phyloP scores from a whole-genome alignment of 1,140 invertebrate species.

The Heliconius hewitsoni region DNA sequence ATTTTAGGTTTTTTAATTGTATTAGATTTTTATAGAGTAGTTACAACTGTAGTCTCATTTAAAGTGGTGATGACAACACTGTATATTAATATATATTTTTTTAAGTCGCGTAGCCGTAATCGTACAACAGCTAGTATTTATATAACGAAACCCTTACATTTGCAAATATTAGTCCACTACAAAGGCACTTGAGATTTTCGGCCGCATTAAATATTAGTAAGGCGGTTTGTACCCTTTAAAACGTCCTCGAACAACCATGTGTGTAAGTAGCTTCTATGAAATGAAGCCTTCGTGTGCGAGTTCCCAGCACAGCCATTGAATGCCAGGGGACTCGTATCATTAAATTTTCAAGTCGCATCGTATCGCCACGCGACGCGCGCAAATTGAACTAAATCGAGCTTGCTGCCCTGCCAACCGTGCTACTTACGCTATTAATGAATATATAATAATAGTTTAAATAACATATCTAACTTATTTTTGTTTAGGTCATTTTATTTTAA shows the following conservation, averaged over 20 bases:
- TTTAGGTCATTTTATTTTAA: neutral
- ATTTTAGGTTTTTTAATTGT: no score
- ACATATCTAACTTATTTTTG: neutral
- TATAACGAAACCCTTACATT: neutral
- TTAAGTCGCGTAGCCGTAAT: neutral
- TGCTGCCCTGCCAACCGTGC: slow-evolving; percentile 5
- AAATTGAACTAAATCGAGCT: slow-evolving; percentile 44
- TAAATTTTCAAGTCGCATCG: slow-evolving; percentile 40
- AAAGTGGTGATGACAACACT: no score
- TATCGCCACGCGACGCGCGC: slow-evolving; percentile 30
- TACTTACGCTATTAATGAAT: neutral
- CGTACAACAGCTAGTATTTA: neutral
- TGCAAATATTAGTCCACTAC: slow-evolving; percentile 1
- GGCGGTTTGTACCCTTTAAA: slow-evolving; percentile 8
- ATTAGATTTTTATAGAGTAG: no score
- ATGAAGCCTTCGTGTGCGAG: slow-evolving; percentile 1
- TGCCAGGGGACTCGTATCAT: slow-evolving; percentile 28
- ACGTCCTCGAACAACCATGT: slow-evolving; percentile 2
- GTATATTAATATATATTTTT: neutral
- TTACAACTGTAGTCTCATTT: no score
- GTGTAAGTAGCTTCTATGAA: slow-evolving; percentile 3
- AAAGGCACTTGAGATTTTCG: slow-evolving; percentile 2
- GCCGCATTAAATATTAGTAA: neutral
- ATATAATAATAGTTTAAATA: neutral
- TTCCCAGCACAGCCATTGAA: slow-evolving; percentile 17